These are phyloP conservation scores for Baccha elongata DNA, from an alignment of 2,888 invertebrate genomes.

Conservation along the genomic window DNA sequence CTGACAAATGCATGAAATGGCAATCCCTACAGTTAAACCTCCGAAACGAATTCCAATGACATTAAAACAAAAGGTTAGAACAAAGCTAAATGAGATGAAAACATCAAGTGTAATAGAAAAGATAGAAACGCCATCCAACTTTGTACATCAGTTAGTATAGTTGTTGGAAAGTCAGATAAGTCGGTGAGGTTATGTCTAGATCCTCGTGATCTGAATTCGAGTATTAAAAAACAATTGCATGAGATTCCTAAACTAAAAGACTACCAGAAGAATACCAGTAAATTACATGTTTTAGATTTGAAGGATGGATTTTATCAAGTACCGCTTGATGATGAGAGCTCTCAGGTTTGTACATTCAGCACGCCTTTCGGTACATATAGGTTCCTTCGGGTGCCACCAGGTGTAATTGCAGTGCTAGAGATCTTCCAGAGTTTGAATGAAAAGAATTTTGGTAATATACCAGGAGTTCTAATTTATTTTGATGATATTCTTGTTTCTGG, in stretches of 20 bases:
- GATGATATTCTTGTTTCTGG: slow-evolving; percentile 34
- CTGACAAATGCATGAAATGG: slow-evolving; percentile 17
- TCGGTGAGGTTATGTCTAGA: slow-evolving; percentile 43
- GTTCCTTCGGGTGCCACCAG: slow-evolving; percentile 20
- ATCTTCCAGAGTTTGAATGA: slow-evolving; percentile 35
- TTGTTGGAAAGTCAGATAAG: slow-evolving; percentile 27
- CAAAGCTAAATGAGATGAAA: slow-evolving; percentile 28
- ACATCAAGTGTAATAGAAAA: slow-evolving; percentile 6
- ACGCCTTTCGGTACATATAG: slow-evolving; percentile 26
- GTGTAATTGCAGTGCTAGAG: slow-evolving; percentile 42
- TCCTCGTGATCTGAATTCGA: slow-evolving; percentile 27
- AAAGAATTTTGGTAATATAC: slow-evolving; percentile 4
- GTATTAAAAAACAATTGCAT: slow-evolving; percentile 34
- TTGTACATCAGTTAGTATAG: slow-evolving; percentile 27
- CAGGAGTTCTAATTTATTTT: slow-evolving; percentile 32
- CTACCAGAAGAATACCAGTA: slow-evolving; percentile 18
- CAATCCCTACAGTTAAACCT: slow-evolving; percentile 2
- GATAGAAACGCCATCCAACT: slow-evolving; percentile 83
- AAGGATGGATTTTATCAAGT: slow-evolving; percentile 47
- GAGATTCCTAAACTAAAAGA: slow-evolving; percentile 44
- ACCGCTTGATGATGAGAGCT: slow-evolving; percentile 3
- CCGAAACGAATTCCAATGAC: background rate
- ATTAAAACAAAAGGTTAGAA: slow-evolving; percentile 6
- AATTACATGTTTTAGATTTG: slow-evolving; percentile 41
- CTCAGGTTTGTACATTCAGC: slow-evolving; percentile 50